phyloP scores from a whole-genome alignment of 1,140 invertebrate species.

The Hycleus cichorii region DNA sequence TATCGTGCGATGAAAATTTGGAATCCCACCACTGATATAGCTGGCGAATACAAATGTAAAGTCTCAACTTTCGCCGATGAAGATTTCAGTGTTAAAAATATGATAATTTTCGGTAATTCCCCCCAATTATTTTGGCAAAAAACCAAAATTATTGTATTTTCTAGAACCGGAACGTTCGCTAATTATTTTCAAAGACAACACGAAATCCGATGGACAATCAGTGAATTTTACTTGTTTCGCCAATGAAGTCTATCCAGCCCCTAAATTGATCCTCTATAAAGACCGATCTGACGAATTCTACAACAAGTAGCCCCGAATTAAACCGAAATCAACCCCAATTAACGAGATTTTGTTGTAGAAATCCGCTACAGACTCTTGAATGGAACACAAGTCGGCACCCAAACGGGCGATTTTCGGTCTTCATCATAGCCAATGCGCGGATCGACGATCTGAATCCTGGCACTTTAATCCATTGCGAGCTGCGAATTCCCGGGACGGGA shows the following conservation, averaged over 20 bases:
- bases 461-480: constrained; percentile 29
- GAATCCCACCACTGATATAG: constrained; percentile 56
- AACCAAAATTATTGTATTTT: constrained; percentile 17
- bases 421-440: constrained; percentile 27
- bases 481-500: constrained; percentile 34
- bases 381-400: constrained; percentile 33
- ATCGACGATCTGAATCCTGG: constrained; percentile 25
- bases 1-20: constrained; percentile 60
- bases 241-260: constrained; percentile 41
- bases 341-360: background rate
- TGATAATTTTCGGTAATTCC: constrained; percentile 55
- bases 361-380: constrained; percentile 22
- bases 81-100: constrained; percentile 48
- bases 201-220: constrained; percentile 8
- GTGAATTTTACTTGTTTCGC: constrained; percentile 44
- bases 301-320: constrained; percentile 16
- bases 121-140: background rate
- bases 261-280: constrained; percentile 39
- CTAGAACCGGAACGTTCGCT: constrained; percentile 34
- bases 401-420: constrained; percentile 28
- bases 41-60: constrained; percentile 57
- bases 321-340: background rate
- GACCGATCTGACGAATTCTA: constrained; percentile 24
- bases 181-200: constrained; percentile 20
- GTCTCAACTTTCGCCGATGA: constrained; percentile 58